Percentiles rank a stretch among this genome's conserved stretches.
Evolutionary conservation across 2,888 invertebrate genomes (phyloP).

Genomic region (Eugnorisma glareosa): DNA sequence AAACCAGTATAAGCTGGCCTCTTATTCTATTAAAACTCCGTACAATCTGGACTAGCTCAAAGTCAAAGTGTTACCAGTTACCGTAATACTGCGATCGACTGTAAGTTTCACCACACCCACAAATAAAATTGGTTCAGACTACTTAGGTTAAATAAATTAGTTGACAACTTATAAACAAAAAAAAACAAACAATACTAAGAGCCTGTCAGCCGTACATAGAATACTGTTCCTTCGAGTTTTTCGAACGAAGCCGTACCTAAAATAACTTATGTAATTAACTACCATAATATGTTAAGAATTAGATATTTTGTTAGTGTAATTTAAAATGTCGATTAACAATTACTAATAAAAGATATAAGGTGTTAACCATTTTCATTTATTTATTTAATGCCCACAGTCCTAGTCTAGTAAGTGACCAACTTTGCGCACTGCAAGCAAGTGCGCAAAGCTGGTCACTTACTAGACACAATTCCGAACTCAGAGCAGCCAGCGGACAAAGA

Average conservation of each 20-base stretch:
- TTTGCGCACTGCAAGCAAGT: no score
- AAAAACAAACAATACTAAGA: constrained; percentile 44
- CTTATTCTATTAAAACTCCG: neutral
- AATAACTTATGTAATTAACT: constrained; percentile 80
- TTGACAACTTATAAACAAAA: constrained; percentile 47
- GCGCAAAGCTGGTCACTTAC: neutral
- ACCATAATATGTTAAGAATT: constrained; percentile 77
- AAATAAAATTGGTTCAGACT: constrained; percentile 53
- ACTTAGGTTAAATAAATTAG: constrained; percentile 49
- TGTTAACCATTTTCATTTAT: constrained; percentile 61
- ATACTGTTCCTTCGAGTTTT: constrained; percentile 41
- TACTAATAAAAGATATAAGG: constrained; percentile 74
- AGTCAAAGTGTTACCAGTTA: neutral
- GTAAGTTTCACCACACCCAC: constrained; percentile 20
- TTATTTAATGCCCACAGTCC: constrained; percentile 28
- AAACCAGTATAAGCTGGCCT: neutral
- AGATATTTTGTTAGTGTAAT: constrained; percentile 80
- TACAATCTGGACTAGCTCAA: neutral
- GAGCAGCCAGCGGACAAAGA: neutral
- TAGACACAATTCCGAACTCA: neutral
- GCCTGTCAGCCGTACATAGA: constrained; percentile 33
- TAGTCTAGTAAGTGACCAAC: no score
- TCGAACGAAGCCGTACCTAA: constrained; percentile 70
- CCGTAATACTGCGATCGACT: neutral
- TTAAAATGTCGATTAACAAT: constrained; percentile 78